These are phyloP conservation scores for Xenopus borealis DNA, from an alignment of 2,113 vertebrate species.

Conservation along the genomic window DNA sequence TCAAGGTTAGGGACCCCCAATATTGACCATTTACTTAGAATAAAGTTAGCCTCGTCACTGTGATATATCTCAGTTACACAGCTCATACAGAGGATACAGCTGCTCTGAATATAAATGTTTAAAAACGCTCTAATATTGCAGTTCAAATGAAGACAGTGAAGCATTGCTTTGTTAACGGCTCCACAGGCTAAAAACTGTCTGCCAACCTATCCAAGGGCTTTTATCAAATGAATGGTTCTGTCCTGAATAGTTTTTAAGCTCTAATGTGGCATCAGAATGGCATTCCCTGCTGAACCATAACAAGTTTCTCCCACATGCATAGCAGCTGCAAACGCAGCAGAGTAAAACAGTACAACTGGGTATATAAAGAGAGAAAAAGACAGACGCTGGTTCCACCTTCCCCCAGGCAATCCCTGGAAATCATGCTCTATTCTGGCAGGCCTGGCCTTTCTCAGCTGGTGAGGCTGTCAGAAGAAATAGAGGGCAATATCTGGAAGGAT, in stretches of 20 bases:
- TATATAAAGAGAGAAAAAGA: not conserved
- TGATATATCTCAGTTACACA: too few relatives aligned
- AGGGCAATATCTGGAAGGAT: constrained; percentile 49
- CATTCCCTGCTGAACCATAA: constrained; percentile 27
- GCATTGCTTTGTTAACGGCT: constrained; percentile 5
- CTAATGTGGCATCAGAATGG: not conserved
- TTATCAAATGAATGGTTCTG: constrained; percentile 15
- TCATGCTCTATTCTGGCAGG: constrained; percentile 47
- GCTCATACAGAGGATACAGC: too few relatives aligned
- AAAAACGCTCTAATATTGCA: not conserved
- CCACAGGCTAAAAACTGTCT: constrained; percentile 20
- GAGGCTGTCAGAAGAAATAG: constrained; percentile 54
- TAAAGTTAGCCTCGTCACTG: too few relatives aligned
- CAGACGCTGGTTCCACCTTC: not conserved
- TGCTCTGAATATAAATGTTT: too few relatives aligned
- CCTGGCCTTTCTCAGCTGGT: constrained; percentile 53
- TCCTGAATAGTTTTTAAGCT: not conserved
- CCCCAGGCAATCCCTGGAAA: constrained; percentile 16
- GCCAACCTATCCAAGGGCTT: constrained; percentile 16
- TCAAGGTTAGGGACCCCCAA: too few relatives aligned
- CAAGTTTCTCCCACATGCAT: constrained; percentile 4
- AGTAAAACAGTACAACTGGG: constrained; percentile 3
- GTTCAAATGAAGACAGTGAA: constrained; percentile 10
- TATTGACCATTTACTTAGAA: too few relatives aligned
- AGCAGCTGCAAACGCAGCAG: constrained; percentile 12